These are phyloP conservation scores for Nezara viridula DNA, from an alignment of 2,888 invertebrate species.

Conservation along the genomic window DNA sequence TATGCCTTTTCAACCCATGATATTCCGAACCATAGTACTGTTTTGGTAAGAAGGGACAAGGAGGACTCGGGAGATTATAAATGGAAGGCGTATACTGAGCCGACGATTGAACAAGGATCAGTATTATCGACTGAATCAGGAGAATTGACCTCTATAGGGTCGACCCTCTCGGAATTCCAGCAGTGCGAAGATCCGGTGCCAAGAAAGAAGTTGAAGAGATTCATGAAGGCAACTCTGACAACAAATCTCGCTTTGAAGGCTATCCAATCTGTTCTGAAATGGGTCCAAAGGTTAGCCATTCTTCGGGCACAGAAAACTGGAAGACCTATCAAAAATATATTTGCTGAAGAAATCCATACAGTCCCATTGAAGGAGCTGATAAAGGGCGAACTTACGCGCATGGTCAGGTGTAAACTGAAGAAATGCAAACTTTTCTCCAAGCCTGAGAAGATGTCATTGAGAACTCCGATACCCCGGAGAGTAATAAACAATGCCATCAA, in stretches of 20 bases:
- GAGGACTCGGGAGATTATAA: background rate
- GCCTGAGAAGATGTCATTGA: background rate
- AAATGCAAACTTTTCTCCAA: background rate
- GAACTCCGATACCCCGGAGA: background rate
- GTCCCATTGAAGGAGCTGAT: background rate
- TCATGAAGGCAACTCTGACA: background rate
- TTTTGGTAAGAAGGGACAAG: background rate
- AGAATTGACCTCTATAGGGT: conserved; percentile 2
- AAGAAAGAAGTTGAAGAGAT: background rate
- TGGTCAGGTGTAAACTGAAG: background rate
- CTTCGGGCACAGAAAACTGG: background rate
- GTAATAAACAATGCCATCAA: conserved; percentile 4
- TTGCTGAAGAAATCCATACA: background rate
- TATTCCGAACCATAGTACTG: background rate
- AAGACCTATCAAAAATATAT: background rate
- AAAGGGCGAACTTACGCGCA: background rate
- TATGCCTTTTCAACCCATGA: background rate
- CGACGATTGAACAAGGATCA: background rate
- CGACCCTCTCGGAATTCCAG: background rate
- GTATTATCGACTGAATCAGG: background rate
- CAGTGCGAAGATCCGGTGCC: background rate
- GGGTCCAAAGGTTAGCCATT: background rate
- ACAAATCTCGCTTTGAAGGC: background rate
- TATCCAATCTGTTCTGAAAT: background rate
- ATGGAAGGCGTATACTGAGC: background rate